Base-by-base conservation (phyloP, 2,888 invertebrate species). In the Scaptomyza reducta region DNA sequence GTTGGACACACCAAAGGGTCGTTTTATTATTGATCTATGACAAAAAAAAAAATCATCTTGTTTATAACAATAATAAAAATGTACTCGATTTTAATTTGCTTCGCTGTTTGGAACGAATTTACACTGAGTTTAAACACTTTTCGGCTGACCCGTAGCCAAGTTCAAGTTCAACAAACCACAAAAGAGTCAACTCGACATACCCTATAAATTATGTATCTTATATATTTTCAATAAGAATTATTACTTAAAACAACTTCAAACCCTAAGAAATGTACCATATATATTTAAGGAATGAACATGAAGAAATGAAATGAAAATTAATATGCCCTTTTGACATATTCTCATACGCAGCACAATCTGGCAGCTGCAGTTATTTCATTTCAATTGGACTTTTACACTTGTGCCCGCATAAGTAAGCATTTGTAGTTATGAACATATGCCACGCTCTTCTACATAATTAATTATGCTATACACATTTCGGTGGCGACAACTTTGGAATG, bases 401-500 rank as follows among this genome's bases (percentile, higher is more conserved):
- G 16, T 13, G 38, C 67, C 66, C 66, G 51, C 47, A 67, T 53
- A 59, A 22, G 0, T 51, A 29, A 11, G 9, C 3, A 44, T 51
- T 31, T 46, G 27, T 41, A 47, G 42, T 18, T 29, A 9, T 45
- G 31, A 16, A 11, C 6, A 45, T 46, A 29, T 11, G 46, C 50
- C 54, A 5, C 40, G 44, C 49, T 33, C 44, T 38, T 41, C 14
- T 27, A 47, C 57, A 54, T 69, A 49, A 62, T 42, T 69, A 54
- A 62, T 38, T 33, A n/a, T 47, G 13, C 45, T 11, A 44, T 40
- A 22, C 50, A 47, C 2, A 14, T 41, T 29, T 22, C 14, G 38
- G 5, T 3, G 42, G 57, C 22, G 65, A 73, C 65, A 51, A 22
- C 54, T 31, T 38, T 27, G 6, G 73, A 70, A 73, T 75, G 65